Conservation (phyloP, 2,113 vertebrate species). For the Vombatus ursinus region DNA sequence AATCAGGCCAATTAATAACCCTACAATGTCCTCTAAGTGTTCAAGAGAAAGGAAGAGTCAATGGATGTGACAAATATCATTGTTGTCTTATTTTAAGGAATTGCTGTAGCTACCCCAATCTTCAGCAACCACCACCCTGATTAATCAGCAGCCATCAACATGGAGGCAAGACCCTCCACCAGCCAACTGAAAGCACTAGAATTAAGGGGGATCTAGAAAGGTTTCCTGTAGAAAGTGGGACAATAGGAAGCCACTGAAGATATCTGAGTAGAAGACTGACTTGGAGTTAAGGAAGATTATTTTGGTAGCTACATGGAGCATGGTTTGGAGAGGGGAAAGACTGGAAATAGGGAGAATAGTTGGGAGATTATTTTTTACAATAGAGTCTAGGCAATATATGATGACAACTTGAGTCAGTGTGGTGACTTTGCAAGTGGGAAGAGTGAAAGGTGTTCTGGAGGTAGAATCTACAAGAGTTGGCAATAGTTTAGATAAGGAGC, state of each 20-base stretch:
- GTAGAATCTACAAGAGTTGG: background rate
- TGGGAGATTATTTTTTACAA: background rate
- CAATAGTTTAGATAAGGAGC: background rate
- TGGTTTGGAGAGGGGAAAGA: background rate
- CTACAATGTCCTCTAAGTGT: background rate
- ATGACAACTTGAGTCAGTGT: background rate
- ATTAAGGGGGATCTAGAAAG: background rate
- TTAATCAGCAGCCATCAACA: background rate
- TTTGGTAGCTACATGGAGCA: background rate
- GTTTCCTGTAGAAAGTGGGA: background rate
- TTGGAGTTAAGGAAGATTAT: background rate
- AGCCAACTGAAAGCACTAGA: background rate
- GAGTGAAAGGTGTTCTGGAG: background rate
- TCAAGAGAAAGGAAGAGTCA: background rate
- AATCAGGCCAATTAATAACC: background rate
- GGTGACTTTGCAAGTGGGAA: background rate
- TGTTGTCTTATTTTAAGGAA: background rate
- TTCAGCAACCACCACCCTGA: background rate
- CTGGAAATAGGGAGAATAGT: background rate
- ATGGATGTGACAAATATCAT: background rate
- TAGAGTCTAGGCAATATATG: background rate
- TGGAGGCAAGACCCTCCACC: background rate
- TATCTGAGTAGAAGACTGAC: background rate
- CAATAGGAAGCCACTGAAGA: background rate
- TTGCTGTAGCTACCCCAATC: background rate